Percentiles rank a stretch among this genome's conserved stretches.
phyloP scores from a whole-genome alignment of 2,797 vertebrate species.

The Netta rufina region DNA sequence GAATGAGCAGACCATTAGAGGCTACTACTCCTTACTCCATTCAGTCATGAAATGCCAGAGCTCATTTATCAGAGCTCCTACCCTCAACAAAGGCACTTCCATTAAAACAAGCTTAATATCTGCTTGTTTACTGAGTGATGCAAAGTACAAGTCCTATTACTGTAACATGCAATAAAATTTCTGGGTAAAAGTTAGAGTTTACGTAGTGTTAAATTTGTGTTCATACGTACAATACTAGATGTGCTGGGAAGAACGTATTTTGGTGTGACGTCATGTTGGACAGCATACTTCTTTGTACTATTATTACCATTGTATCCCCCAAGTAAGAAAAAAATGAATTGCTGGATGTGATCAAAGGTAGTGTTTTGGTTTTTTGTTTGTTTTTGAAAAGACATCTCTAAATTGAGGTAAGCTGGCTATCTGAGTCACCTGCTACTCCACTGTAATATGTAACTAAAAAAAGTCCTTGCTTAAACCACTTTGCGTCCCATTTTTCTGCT shows the following conservation, averaged over 20 bases:
- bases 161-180: neutral
- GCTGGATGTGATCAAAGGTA: neutral
- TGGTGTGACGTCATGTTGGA: neutral
- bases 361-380: neutral
- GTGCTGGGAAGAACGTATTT: neutral
- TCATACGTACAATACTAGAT: neutral
- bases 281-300: neutral
- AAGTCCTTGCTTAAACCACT: neutral
- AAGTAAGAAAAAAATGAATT: neutral
- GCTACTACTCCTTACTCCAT: neutral
- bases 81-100: neutral
- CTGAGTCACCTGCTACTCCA: accelerated
- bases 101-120: constrained; percentile 5
- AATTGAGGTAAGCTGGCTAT: neutral
- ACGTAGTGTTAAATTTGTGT: neutral
- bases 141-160: neutral
- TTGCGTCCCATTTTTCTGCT: neutral
- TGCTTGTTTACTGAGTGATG: constrained; percentile 7
- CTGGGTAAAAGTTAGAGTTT: constrained; percentile 1
- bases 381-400: neutral
- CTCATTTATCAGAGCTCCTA: constrained; percentile 7
- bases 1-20: neutral
- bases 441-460: neutral
- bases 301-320: neutral
- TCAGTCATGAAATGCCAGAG: neutral